Conservation (phyloP, 2,888 invertebrate genomes). For the Thecophora atra region DNA sequence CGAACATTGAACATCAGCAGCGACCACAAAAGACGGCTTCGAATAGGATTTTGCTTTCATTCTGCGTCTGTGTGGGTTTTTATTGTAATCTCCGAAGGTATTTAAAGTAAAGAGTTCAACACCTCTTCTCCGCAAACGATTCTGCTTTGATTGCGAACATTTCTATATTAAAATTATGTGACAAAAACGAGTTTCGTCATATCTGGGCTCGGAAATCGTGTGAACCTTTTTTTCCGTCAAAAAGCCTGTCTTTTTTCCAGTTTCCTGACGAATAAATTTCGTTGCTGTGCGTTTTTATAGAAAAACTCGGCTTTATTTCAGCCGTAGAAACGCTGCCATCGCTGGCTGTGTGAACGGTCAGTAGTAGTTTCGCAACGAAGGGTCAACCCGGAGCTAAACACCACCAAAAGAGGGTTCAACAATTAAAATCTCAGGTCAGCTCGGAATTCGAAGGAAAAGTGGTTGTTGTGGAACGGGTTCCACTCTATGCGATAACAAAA, state of each 20-base stretch:
- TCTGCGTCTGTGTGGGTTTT: not conserved
- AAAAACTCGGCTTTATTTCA: not conserved
- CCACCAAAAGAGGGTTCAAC: slow-evolving; percentile 26
- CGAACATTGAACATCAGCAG: slow-evolving; percentile 1
- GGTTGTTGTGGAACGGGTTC: slow-evolving; percentile 25
- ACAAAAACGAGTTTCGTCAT: slow-evolving; percentile 47
- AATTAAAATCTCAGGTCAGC: slow-evolving; percentile 34
- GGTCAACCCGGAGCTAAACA: slow-evolving; percentile 22
- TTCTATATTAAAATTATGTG: slow-evolving; percentile 39
- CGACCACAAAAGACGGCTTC: not conserved
- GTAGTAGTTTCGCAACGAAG: slow-evolving; percentile 29
- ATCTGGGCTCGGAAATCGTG: slow-evolving; percentile 24
- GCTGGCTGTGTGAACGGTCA: slow-evolving; percentile 49
- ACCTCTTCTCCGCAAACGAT: slow-evolving; percentile 49
- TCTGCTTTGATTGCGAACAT: not conserved
- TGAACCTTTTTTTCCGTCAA: slow-evolving; percentile 19
- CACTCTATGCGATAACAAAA: not conserved
- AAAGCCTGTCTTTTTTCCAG: not conserved
- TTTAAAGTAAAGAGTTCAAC: slow-evolving; percentile 51
- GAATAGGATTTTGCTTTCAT: not conserved
- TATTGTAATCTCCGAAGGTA: not conserved
- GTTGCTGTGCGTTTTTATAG: not conserved
- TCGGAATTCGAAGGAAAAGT: not conserved
- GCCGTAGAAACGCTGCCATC: slow-evolving; percentile 40
- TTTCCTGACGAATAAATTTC: slow-evolving; percentile 24